A percentile compares a stretch with the other conserved stretches of the same genome.
Evolutionary conservation across 2,888 invertebrate genomes (phyloP).

Genomic region (Petrophora chlorosata): DNA sequence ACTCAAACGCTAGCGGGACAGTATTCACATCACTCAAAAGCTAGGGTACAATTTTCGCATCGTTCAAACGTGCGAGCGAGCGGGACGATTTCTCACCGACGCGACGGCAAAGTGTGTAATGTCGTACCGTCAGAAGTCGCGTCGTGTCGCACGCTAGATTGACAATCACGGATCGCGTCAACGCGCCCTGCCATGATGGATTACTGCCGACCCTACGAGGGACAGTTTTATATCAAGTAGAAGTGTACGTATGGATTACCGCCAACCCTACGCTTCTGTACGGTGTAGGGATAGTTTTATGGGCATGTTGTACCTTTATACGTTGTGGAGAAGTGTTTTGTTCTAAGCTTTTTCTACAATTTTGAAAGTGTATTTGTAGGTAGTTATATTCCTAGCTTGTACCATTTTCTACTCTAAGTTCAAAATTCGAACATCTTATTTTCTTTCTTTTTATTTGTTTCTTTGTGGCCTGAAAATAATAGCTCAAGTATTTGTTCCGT

Average conservation of each 20-base stretch:
- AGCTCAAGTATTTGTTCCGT: no score
- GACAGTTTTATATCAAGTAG: constrained; percentile 1
- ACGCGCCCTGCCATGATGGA: constrained; percentile 54
- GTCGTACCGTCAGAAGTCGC: constrained; percentile 17
- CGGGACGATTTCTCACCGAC: constrained; percentile 17
- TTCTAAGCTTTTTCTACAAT: no score
- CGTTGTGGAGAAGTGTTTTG: no score
- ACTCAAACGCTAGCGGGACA: constrained; percentile 6
- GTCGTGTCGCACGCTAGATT: constrained; percentile 53
- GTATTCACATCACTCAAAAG: constrained; percentile 17
- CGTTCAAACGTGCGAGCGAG: constrained; percentile 5
- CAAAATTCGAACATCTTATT: no score
- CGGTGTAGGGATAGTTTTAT: no score
- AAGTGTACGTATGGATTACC: constrained; percentile 52
- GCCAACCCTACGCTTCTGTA: constrained; percentile 8
- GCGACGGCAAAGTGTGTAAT: constrained; percentile 16
- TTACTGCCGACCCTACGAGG: constrained; percentile 38
- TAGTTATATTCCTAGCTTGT: no score
- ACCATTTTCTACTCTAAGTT: no score
- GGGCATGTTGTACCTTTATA: no score
- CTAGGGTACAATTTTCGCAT: constrained; percentile 6
- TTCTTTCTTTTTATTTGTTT: no score
- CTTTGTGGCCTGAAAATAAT: no score
- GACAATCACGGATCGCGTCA: constrained; percentile 60
- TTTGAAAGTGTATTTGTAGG: no score